These are phyloP conservation scores for Microctenopoma stevenorrisi DNA, from an alignment of 2,797 vertebrate genomes.

Conservation along the genomic window DNA sequence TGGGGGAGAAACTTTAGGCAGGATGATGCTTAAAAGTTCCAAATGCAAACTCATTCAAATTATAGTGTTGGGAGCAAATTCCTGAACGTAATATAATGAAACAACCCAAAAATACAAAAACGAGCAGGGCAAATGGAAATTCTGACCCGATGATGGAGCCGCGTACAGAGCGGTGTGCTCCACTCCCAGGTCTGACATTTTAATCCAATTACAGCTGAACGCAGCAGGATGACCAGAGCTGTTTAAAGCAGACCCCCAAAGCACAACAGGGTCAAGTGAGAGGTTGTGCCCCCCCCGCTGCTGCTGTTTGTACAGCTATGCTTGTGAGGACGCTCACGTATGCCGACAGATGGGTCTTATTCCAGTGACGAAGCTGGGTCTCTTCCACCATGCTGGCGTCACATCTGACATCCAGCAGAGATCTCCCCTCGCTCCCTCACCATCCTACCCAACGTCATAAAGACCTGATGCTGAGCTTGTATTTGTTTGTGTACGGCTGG, in stretches of 20 bases:
- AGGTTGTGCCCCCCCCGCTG: neutral
- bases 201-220: constrained; percentile 77
- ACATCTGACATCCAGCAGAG: too few relatives aligned
- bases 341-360: neutral
- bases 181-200: constrained; percentile 49
- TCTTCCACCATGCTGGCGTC: too few relatives aligned
- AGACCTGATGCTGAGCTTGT: too few relatives aligned
- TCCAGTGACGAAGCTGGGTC: neutral
- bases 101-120: constrained; percentile 16
- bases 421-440: too few relatives aligned
- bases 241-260: constrained; percentile 64
- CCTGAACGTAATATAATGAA: too few relatives aligned
- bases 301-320: neutral
- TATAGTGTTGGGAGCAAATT: neutral
- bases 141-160: too few relatives aligned
- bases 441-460: too few relatives aligned
- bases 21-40: too few relatives aligned
- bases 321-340: constrained; percentile 4
- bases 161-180: neutral
- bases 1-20: too few relatives aligned
- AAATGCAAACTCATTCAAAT: too few relatives aligned
- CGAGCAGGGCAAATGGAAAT: neutral
- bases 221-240: constrained; percentile 63
- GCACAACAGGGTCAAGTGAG: constrained; percentile 39
- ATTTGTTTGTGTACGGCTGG: too few relatives aligned